These are phyloP conservation scores for Deroptyus accipitrinus DNA, from an alignment of 2,113 vertebrate species.

Conservation along the genomic window DNA sequence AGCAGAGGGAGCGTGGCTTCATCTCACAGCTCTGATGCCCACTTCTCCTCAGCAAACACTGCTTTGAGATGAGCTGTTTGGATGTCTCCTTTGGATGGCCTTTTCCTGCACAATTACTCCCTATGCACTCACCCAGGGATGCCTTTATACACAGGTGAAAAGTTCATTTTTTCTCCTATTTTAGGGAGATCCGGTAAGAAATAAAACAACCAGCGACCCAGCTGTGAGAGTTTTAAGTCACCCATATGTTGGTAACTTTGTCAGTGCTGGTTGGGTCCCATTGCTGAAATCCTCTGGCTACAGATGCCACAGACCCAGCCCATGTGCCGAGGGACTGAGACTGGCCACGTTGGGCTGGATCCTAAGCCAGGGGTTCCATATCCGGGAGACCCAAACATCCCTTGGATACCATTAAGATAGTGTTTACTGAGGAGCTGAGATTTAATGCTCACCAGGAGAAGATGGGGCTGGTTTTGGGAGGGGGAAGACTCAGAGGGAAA, in stretches of 20 bases:
- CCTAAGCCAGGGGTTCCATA: accelerated
- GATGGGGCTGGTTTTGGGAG: neutral
- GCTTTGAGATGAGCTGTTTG: neutral
- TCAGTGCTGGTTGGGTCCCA: neutral
- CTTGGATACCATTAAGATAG: neutral
- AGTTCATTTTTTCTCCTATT: accelerated
- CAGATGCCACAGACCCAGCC: neutral
- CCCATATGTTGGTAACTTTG: accelerated
- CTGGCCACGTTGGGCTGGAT: neutral
- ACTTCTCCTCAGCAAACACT: neutral
- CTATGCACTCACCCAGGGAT: neutral
- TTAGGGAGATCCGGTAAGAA: neutral
- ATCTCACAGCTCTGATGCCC: accelerated
- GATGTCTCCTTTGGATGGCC: neutral
- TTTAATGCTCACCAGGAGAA: neutral
- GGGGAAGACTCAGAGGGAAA: neutral
- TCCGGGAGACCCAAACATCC: neutral
- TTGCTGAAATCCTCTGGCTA: neutral
- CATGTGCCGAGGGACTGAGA: accelerated
- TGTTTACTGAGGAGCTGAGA: neutral
- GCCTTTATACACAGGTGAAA: accelerated
- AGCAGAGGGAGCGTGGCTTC: slow-evolving; percentile 49
- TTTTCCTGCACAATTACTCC: neutral
- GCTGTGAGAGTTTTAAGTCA: neutral
- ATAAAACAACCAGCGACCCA: accelerated